A percentile compares a stretch with the other conserved stretches of the same genome.
phyloP scores from a whole-genome alignment of 2,113 vertebrate genomes.

The Montifringilla adamsi region DNA sequence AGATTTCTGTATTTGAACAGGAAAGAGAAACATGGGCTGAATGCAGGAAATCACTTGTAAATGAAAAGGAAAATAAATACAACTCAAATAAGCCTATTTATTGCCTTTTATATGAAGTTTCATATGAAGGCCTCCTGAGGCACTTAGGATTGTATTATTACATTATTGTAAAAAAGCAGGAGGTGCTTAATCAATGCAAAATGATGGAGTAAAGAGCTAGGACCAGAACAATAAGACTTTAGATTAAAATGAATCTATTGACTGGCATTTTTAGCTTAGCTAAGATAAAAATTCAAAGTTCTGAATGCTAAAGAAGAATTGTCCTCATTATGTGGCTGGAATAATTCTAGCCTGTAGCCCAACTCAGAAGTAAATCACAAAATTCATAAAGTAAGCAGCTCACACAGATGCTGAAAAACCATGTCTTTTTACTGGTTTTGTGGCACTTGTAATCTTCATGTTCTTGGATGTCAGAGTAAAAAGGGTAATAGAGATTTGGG shows the following conservation, averaged over 20 bases:
- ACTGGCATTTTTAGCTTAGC: not conserved
- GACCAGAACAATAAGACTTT: constrained; percentile 42
- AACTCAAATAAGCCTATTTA: constrained; percentile 47
- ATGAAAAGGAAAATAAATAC: constrained; percentile 55
- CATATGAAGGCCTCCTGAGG: not conserved
- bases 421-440: not conserved
- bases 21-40: not conserved
- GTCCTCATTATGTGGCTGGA: not conserved
- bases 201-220: not conserved
- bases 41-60: constrained; percentile 19
- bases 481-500: not conserved
- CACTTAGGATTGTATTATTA: not conserved
- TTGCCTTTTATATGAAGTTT: not conserved
- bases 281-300: not conserved
- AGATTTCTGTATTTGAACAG: not conserved
- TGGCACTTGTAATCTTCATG: not conserved
- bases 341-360: not conserved
- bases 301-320: constrained; percentile 2
- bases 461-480: not conserved
- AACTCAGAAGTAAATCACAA: not conserved
- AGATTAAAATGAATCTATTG: constrained; percentile 39
- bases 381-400: not conserved
- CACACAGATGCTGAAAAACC: not conserved
- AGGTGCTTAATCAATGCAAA: constrained; percentile 53
- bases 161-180: not conserved